Percentiles rank a stretch among this genome's conserved stretches.
Conservation (phyloP, 2,888 invertebrate genomes). For the Sarcophaga carnaria region DNA sequence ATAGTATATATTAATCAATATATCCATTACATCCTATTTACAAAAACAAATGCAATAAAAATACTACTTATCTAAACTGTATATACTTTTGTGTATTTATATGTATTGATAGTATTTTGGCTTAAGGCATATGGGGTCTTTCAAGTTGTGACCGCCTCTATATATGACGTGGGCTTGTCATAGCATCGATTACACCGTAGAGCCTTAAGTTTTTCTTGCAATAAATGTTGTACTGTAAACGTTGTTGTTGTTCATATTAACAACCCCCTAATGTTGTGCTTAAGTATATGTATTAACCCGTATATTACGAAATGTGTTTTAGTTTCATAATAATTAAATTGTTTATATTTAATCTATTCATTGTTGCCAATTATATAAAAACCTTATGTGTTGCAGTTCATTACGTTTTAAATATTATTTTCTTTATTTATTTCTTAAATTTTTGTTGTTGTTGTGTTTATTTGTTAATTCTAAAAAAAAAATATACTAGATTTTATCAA, state of each 20-base stretch:
- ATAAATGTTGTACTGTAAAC: conserved; percentile 64
- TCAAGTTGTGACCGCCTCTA: conserved; percentile 35
- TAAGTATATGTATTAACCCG: conserved; percentile 68
- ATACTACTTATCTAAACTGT: conserved; percentile 47
- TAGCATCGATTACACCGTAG: conserved; percentile 51
- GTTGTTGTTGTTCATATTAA: conserved; percentile 49
- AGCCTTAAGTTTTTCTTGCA: conserved; percentile 60
- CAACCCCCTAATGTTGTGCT: conserved; percentile 72
- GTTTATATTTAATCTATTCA: conserved; percentile 9
- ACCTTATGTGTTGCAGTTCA: not conserved
- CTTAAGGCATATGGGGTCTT: conserved; percentile 62
- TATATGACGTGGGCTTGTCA: conserved; percentile 24
- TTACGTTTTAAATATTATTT: not conserved
- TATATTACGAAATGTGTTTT: conserved; percentile 14
- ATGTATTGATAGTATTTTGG: conserved; percentile 61
- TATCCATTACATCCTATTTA: conserved; percentile 33
- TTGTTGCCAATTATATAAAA: conserved; percentile 1
- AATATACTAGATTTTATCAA: conserved; percentile 1
- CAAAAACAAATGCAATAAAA: conserved; percentile 8
- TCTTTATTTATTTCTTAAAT: not conserved
- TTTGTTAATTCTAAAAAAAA: not conserved
- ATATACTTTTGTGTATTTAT: conserved; percentile 31
- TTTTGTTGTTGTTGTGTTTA: not conserved
- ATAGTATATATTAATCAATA: conserved; percentile 46
- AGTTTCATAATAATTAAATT: conserved; percentile 22